A percentile compares a stretch with the other conserved stretches of the same genome.
Conservation (phyloP, 2,888 invertebrate genomes). For the Ephialtes manifestator region DNA sequence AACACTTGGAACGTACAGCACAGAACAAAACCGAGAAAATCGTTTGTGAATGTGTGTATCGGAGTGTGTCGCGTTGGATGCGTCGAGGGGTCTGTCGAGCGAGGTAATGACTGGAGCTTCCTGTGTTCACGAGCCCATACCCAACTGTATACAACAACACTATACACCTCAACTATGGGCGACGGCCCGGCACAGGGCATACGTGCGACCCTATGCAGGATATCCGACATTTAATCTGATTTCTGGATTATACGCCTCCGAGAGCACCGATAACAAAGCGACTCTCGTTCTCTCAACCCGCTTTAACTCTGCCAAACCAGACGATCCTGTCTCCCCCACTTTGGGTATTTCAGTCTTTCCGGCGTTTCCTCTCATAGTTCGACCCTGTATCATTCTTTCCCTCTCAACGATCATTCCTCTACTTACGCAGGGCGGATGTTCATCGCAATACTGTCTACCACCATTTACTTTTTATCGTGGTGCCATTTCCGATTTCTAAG, state of each 20-base stretch:
- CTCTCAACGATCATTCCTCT: not conserved
- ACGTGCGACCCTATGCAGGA: conserved; percentile 82
- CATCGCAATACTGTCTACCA: conserved; percentile 47
- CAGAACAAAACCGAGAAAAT: conserved; percentile 61
- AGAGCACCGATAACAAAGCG: conserved; percentile 79
- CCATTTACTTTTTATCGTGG: conserved; percentile 23
- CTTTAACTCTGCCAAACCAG: conserved; percentile 43
- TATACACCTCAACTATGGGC: conserved; percentile 41
- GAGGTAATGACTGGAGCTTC: conserved; percentile 85
- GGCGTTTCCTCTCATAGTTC: conserved; percentile 56
- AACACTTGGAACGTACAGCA: conserved; percentile 11
- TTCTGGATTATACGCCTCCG: conserved; percentile 84
- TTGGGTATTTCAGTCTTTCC: conserved; percentile 55
- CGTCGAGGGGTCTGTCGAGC: conserved; percentile 81
- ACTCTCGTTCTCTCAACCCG: conserved; percentile 61
- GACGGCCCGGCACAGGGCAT: conserved; percentile 41
- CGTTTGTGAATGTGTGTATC: conserved; percentile 81
- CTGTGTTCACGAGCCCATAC: conserved; percentile 80
- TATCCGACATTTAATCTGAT: conserved; percentile 86
- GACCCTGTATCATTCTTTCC: conserved; percentile 4
- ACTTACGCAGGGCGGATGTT: conserved; percentile 25
- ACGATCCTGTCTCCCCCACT: conserved; percentile 41
- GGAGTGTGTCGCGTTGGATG: conserved; percentile 83
- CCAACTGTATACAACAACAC: conserved; percentile 37
- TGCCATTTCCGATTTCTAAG: conserved; percentile 64